These are phyloP conservation scores for Bombus cullumanus DNA, from an alignment of 1,140 invertebrate species.

Conservation along the genomic window DNA sequence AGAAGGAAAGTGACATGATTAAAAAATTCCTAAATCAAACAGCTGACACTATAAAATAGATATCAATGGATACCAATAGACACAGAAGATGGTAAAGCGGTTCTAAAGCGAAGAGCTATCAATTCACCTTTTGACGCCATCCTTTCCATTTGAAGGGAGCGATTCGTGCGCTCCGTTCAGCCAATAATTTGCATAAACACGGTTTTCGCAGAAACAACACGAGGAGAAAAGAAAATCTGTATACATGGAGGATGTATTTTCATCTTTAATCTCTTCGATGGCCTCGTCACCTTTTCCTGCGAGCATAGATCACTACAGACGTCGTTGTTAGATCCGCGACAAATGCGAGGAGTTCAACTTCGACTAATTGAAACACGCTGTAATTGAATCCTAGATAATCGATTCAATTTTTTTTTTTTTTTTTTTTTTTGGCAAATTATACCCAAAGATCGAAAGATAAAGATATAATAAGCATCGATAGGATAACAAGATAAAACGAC, in stretches of 20 bases:
- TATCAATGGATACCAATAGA: neutral
- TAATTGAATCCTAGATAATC: neutral
- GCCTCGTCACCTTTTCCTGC: slow-evolving; percentile 9
- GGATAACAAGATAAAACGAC: neutral
- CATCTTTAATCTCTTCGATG: slow-evolving; percentile 1
- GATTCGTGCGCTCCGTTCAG: neutral
- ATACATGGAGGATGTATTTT: neutral
- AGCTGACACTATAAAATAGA: too few relatives aligned
- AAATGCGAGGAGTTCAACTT: neutral
- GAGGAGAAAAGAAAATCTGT: slow-evolving; percentile 1
- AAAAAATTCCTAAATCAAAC: too few relatives aligned
- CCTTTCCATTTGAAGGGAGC: neutral
- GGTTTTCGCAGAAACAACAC: slow-evolving; percentile 4
- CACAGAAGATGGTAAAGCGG: too few relatives aligned
- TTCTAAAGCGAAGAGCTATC: neutral
- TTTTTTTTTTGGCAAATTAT: neutral
- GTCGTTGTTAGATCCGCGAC: neutral
- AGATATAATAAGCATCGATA: too few relatives aligned
- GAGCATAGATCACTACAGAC: neutral
- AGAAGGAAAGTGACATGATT: too few relatives aligned
- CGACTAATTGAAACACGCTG: neutral
- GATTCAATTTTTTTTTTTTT: neutral
- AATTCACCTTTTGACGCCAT: neutral
- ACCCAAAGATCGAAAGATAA: too few relatives aligned
- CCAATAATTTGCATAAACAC: slow-evolving; percentile 23